phyloP scores from a whole-genome alignment of 2,888 invertebrate species.

The Spisula solida region DNA sequence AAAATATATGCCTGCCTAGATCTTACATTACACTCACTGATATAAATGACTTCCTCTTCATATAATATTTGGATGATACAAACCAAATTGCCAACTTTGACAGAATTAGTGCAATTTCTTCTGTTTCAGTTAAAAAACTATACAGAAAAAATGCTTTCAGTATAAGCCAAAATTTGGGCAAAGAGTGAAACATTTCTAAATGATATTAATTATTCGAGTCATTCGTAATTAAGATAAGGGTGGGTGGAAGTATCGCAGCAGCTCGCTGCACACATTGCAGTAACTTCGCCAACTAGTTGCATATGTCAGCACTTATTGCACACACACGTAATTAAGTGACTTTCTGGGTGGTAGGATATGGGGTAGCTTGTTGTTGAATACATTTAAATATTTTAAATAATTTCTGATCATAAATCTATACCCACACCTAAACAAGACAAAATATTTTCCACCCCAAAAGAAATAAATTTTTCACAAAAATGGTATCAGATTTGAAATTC shows the following conservation, averaged over 20 bases:
- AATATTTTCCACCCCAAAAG: slow-evolving; percentile 2
- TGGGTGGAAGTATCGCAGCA: background rate
- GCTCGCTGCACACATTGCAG: background rate
- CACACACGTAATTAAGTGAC: background rate
- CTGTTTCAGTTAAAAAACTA: slow-evolving; percentile 19
- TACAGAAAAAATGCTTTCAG: background rate
- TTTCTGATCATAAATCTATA: slow-evolving; percentile 36
- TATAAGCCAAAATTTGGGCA: background rate
- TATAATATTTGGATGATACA: slow-evolving; percentile 39
- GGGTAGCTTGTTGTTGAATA: background rate
- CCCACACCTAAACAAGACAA: slow-evolving; percentile 28
- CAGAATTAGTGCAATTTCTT: slow-evolving; percentile 48
- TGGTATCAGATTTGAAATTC: slow-evolving; percentile 54
- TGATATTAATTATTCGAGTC: slow-evolving; percentile 33
- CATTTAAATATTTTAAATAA: slow-evolving; percentile 34
- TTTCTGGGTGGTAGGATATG: slow-evolving; percentile 35
- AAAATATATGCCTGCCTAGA: slow-evolving; percentile 62
- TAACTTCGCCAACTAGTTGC: background rate
- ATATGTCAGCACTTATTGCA: background rate
- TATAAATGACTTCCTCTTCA: slow-evolving; percentile 58
- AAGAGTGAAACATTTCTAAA: background rate
- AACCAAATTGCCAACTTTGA: slow-evolving; percentile 46
- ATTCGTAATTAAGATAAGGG: background rate
- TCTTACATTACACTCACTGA: slow-evolving; percentile 47
- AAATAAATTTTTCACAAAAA: slow-evolving; percentile 46